A percentile compares a stretch with the other conserved stretches of the same genome.
phyloP scores from a whole-genome alignment of 1,140 invertebrate species.

The Calephelis nemesis region DNA sequence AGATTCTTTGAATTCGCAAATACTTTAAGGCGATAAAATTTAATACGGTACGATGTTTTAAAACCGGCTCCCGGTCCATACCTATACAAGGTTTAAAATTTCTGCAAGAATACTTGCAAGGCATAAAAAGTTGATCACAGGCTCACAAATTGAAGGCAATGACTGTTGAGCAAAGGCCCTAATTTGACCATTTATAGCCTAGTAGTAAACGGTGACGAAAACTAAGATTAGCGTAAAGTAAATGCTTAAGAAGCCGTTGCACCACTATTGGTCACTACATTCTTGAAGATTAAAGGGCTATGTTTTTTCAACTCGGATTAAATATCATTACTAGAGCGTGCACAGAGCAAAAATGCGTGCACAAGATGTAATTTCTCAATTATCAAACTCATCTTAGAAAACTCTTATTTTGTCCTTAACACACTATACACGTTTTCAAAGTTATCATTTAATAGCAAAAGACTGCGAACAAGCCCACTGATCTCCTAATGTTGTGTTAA shows the following conservation, averaged over 20 bases:
- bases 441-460: too few relatives aligned
- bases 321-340: not conserved
- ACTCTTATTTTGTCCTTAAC: too few relatives aligned
- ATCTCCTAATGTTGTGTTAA: too few relatives aligned
- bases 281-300: constrained; percentile 49
- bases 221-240: constrained; percentile 46
- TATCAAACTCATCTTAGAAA: too few relatives aligned
- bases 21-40: constrained; percentile 64
- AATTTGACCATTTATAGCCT: constrained; percentile 62
- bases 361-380: too few relatives aligned
- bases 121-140: constrained; percentile 67
- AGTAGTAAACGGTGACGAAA: constrained; percentile 57
- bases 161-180: constrained; percentile 56
- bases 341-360: too few relatives aligned
- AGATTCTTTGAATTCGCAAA: constrained; percentile 47
- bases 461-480: too few relatives aligned
- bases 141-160: constrained; percentile 60
- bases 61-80: constrained; percentile 52
- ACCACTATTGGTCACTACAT: constrained; percentile 40
- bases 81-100: constrained; percentile 56
- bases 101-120: constrained; percentile 63
- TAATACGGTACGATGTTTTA: constrained; percentile 55
- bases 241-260: constrained; percentile 47
- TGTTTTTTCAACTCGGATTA: not conserved
- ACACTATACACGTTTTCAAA: too few relatives aligned